Base-by-base conservation (phyloP, 2,797 vertebrate species). In the Muscicapa striata region DNA sequence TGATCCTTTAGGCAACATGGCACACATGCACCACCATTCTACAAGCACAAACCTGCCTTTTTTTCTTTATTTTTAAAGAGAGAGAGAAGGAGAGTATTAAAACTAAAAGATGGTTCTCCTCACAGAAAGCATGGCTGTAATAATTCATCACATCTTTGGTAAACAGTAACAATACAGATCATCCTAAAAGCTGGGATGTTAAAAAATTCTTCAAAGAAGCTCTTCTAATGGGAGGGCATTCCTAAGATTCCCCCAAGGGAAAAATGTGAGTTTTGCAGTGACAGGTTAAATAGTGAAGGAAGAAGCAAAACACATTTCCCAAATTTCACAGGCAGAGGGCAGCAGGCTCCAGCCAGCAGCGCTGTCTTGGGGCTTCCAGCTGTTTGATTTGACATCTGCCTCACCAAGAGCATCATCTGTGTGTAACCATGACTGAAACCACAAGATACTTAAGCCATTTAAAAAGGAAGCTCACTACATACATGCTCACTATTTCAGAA, bases 251-350 rank as follows among this genome's bases (percentile, higher is more conserved):
- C 6, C 59, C 48, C 43, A 79, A 76, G 67, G 74, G 46, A 93
- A 81, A 83, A n/a, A 74, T 10, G 49, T 3, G 63, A 19, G 67
- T 59, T 90, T 68, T 73, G 32, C 62, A 62, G 21, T 8, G 12
- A 26, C 10, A 21, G 77, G 41, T 82, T 40, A 87, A 78, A 93
- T 5, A 86, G 62, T 64, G 68, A 81, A 58, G 85, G 48, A 52
- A 27, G 20, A 6, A 90, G 40, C 79, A 94, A 79, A 95, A 74
- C 8, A 40, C 54, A 57, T 58, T 96, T 96, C 95, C 84, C 45
- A 27, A 88, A 69, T 94, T 94, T 79, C 54, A 96, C 84, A 98
- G 97, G 90, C 96, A 98, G 98, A 97, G 98, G 98, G 98, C 98
- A 98, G 97, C 95, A 97, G 91, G 88, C 76, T 94, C 97, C 97